Percentiles rank a stretch among this genome's conserved stretches.
Conservation (phyloP, 2,113 vertebrate genomes). For the Melospiza georgiana region DNA sequence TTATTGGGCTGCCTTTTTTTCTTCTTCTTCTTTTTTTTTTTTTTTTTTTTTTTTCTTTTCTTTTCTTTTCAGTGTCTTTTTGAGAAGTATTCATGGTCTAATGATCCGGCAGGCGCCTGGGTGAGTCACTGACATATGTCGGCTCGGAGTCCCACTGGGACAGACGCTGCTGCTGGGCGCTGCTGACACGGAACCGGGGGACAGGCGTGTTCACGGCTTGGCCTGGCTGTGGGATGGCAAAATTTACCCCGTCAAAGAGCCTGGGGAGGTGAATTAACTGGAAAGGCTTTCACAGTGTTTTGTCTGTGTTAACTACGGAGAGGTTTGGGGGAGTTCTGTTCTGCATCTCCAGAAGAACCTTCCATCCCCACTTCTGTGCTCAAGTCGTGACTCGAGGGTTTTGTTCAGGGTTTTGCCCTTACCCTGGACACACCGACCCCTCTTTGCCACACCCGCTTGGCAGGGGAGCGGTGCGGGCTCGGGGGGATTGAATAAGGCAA, state of each 20-base stretch:
- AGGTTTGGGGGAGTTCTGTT: neutral
- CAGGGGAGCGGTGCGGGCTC: neutral
- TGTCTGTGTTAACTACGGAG: neutral
- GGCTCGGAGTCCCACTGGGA: neutral
- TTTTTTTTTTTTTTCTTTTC: too few species aligned
- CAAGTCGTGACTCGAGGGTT: neutral
- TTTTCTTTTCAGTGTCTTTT: neutral
- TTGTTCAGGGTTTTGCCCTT: neutral
- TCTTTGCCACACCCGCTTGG: neutral
- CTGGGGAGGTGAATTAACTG: neutral
- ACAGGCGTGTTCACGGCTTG: neutral
- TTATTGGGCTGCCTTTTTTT: neutral
- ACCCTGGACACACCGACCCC: neutral
- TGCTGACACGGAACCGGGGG: neutral
- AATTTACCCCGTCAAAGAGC: neutral
- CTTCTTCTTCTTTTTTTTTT: too few species aligned
- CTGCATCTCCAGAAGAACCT: neutral
- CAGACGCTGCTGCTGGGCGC: neutral
- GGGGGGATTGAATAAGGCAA: neutral
- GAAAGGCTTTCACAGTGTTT: neutral
- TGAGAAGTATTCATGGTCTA: neutral
- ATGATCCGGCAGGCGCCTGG: neutral
- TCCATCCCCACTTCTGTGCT: neutral
- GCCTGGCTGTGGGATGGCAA: neutral
- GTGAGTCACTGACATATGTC: slow-evolving; percentile 1